phyloP scores from a whole-genome alignment of 2,888 invertebrate species.

The Drosophila percnosoma region DNA sequence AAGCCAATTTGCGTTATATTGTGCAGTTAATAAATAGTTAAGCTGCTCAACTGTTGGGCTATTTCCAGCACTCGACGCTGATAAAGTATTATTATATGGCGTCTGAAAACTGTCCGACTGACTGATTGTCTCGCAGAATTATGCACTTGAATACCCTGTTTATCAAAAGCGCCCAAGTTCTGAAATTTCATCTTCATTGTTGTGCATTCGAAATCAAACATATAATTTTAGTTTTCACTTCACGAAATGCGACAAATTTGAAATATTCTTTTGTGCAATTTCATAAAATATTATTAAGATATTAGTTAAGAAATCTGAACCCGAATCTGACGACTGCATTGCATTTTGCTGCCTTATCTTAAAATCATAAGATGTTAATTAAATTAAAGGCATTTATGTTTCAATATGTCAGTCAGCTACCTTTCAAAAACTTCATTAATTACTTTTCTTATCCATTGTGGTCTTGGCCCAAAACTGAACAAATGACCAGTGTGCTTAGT shows the following conservation, averaged over 20 bases:
- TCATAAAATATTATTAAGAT: too few species aligned
- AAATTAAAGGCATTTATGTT: neutral
- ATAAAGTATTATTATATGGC: slow-evolving; percentile 46
- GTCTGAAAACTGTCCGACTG: slow-evolving; percentile 27
- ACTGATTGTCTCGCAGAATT: slow-evolving; percentile 50
- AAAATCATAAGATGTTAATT: neutral
- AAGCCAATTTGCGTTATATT: slow-evolving; percentile 66
- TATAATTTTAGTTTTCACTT: neutral
- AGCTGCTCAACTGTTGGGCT: slow-evolving; percentile 26
- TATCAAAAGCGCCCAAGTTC: fast-evolving
- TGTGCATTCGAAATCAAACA: neutral
- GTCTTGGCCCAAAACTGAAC: neutral
- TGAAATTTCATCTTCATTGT: neutral
- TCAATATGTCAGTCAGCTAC: neutral
- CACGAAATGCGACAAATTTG: neutral
- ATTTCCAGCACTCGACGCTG: slow-evolving; percentile 23
- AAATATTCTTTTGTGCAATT: neutral
- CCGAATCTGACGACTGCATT: neutral
- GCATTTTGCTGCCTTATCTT: neutral
- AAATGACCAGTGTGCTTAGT: neutral
- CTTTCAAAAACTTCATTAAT: neutral
- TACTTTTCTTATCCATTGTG: neutral
- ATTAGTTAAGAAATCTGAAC: too few species aligned
- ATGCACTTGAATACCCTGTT: slow-evolving; percentile 33
- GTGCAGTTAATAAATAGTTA: slow-evolving; percentile 73